phyloP scores from a whole-genome alignment of 2,797 vertebrate species.

The Syngnathus acus region DNA sequence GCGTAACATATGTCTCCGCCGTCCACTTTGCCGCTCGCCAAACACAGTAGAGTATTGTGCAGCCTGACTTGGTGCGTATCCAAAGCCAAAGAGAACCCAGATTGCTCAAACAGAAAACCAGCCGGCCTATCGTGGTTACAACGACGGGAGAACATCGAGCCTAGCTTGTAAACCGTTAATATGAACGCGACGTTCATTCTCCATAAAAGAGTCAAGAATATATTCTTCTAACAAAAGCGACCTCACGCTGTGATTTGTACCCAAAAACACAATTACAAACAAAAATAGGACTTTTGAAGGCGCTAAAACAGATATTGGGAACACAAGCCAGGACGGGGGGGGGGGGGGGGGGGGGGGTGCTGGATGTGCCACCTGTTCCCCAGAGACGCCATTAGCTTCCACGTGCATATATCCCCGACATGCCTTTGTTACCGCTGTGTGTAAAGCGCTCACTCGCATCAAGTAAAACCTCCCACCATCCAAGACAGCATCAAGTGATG shows the following conservation, averaged over 20 bases:
- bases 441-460: conserved; percentile 26
- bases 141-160: conserved; percentile 48
- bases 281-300: neutral
- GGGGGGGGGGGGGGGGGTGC: too few species aligned
- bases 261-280: neutral
- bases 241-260: neutral
- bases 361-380: conserved; percentile 16
- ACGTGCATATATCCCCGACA: neutral
- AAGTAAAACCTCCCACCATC: conserved; percentile 41
- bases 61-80: conserved; percentile 53
- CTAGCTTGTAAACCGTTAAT: conserved; percentile 28
- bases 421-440: conserved; percentile 14
- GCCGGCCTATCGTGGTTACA: conserved; percentile 53
- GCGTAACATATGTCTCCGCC: conserved; percentile 14
- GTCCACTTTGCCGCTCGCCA: conserved; percentile 16
- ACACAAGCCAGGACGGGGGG: conserved; percentile 9
- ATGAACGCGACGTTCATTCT: too few species aligned
- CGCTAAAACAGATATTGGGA: neutral
- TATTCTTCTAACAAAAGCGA: neutral
- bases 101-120: conserved; percentile 64
- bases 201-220: neutral
- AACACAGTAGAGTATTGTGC: conserved; percentile 68
- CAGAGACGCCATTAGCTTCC: conserved; percentile 31
- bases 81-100: conserved; percentile 66
- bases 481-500: conserved; percentile 44